Evolutionary conservation across 1,140 invertebrate genomes (phyloP), one percentile per base, ranked within the genome.

Genomic region (Eupeodes corollae): DNA sequence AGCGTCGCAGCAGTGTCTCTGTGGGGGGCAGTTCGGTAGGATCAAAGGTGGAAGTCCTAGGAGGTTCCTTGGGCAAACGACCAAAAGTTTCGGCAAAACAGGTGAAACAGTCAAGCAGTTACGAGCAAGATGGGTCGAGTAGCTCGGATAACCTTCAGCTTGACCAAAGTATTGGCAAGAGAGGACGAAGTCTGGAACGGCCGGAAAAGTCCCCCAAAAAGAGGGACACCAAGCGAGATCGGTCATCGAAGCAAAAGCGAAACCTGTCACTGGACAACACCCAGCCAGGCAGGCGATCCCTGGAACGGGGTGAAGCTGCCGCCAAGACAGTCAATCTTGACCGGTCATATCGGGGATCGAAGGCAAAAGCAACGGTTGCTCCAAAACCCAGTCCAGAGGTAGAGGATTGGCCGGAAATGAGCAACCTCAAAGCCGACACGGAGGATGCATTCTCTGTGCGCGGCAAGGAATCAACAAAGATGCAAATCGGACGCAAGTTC

Each of bases 401-500:
- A 6, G n/a, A 15, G 3, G 44, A 46, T n/a, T 46, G 14, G 16
- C 15, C 32, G 13, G 26, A 46, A 18, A 18, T 16, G 35, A 37
- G 15, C 6, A 37, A 37, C 6, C 13, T n/a, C 13, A 13, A 30
- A 39, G 13, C 35, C 5, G 35, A 47, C 11, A 30, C 11, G 9
- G 46, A 46, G 21, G 41, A 44, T 14, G 31, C 42, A 12, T 41
- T 43, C 5, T 40, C 39, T 6, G 37, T 37, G 6, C 46, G 39
- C 10, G 49, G 50, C 10, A 51, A 45, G 21, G 48, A 47, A 26
- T 42, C 51, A 5, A 50, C 53, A 3, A 66, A 63, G 42, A 48
- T 68, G 35, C 65, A 63, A 6, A 68, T 68, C 41, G 66, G 66
- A 6, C 53, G 61, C 18, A 59, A 60, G 6, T 62, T 68, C 15